phyloP scores from a whole-genome alignment of 2,888 invertebrate species.

The Eumerus sabulonum region DNA sequence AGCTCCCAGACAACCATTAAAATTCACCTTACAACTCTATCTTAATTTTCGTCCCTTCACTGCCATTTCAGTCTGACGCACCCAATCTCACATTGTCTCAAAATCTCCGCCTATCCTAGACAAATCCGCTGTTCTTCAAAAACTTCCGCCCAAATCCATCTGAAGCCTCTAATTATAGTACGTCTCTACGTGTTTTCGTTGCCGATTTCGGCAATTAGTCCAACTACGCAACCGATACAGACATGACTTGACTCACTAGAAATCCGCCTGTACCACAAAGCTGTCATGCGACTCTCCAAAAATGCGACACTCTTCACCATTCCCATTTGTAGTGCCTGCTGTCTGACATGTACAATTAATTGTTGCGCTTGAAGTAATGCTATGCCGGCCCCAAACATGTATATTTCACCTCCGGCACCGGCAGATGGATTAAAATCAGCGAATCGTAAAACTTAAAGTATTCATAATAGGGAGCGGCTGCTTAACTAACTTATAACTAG shows the following conservation, averaged over 20 bases:
- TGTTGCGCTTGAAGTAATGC: conserved; percentile 53
- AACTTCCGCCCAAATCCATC: too few species aligned
- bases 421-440: conserved; percentile 38
- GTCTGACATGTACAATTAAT: conserved; percentile 40
- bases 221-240: conserved; percentile 14
- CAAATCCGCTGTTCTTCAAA: conserved; percentile 34
- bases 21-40: too few species aligned
- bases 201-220: conserved; percentile 61
- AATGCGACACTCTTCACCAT: background rate
- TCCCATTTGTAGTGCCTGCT: conserved; percentile 9
- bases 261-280: conserved; percentile 43
- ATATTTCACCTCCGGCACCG: too few species aligned
- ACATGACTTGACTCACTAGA: background rate
- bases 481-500: conserved; percentile 13
- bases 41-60: too few species aligned
- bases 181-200: conserved; percentile 62
- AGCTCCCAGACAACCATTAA: too few species aligned
- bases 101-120: background rate
- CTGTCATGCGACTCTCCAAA: conserved; percentile 37
- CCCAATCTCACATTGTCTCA: too few species aligned
- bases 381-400: conserved; percentile 39
- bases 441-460: conserved; percentile 46
- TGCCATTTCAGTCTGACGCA: too few species aligned
- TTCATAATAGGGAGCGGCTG: conserved; percentile 46
- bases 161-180: conserved; percentile 63